These are phyloP conservation scores for Pelecanoides urinatrix DNA, from an alignment of 2,113 vertebrate genomes.

Conservation along the genomic window DNA sequence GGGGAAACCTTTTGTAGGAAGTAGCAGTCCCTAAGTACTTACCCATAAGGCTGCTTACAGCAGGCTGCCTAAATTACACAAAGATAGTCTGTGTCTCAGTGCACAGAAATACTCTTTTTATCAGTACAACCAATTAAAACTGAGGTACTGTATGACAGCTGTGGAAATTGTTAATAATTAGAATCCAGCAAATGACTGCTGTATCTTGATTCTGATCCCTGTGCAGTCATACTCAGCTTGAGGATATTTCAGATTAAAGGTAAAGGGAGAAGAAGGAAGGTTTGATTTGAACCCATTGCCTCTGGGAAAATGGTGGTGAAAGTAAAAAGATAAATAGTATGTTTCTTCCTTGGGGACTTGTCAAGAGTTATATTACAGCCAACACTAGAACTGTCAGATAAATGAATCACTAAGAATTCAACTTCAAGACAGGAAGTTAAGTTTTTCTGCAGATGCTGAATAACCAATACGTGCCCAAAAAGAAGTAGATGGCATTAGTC, in stretches of 20 bases:
- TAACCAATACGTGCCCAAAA: not conserved
- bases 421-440: not conserved
- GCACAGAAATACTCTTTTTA: not conserved
- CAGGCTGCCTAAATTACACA: not conserved
- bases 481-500: not conserved
- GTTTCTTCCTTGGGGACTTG: not conserved
- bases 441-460: not conserved
- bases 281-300: not conserved
- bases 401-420: not conserved
- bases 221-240: not conserved
- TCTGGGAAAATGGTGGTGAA: not conserved
- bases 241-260: not conserved
- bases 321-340: not conserved
- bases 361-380: not conserved
- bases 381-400: not conserved
- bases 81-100: not conserved
- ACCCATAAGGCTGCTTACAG: not conserved
- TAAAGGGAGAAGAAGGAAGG: not conserved
- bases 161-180: conserved; percentile 24
- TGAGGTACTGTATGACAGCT: not conserved
- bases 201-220: not conserved
- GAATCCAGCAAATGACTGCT: not conserved
- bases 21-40: not conserved
- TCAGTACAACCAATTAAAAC: conserved; percentile 7
- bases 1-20: not conserved